Evolutionary conservation across 2,888 invertebrate species (phyloP).

Genomic region (Drosophila neotestacea): DNA sequence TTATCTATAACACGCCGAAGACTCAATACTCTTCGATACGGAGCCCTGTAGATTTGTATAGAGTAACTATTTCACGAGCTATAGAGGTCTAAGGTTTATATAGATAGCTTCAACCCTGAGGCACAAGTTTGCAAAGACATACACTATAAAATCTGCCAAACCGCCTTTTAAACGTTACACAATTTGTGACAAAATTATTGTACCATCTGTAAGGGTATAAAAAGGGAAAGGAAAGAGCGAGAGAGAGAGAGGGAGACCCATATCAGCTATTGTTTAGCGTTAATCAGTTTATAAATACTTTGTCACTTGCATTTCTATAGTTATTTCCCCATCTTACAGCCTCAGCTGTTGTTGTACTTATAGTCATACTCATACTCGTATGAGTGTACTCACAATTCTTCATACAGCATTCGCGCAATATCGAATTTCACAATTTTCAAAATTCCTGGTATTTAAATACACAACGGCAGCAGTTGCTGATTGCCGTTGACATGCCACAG

Average conservation of each 20-base stretch:
- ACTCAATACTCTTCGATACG: too few species aligned
- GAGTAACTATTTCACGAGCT: too few species aligned
- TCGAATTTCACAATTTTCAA: conserved; percentile 61
- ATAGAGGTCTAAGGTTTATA: too few species aligned
- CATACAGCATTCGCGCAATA: conserved; percentile 57
- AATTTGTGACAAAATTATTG: too few species aligned
- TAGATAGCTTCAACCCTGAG: too few species aligned
- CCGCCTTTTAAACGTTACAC: too few species aligned
- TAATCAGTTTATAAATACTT: conserved; percentile 80
- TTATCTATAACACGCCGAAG: too few species aligned
- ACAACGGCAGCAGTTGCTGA: conserved; percentile 37
- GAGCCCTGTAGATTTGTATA: too few species aligned
- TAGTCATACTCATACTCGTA: neutral
- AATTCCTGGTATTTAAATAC: conserved; percentile 65
- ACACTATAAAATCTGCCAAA: too few species aligned
- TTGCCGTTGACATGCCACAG: conserved; percentile 58
- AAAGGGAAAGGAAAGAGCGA: neutral
- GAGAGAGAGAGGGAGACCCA: conserved; percentile 52
- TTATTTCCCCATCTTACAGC: conserved; percentile 28
- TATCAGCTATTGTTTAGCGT: conserved; percentile 73
- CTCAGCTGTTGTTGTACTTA: conserved; percentile 25
- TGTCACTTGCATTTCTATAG: conserved; percentile 73
- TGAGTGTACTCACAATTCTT: conserved; percentile 51
- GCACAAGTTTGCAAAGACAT: too few species aligned
- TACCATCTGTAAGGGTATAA: too few species aligned